A percentile compares a stretch with the other conserved stretches of the same genome.
Conservation (phyloP, 92 coral and sea anemone species). For the Phenganax marumi region DNA sequence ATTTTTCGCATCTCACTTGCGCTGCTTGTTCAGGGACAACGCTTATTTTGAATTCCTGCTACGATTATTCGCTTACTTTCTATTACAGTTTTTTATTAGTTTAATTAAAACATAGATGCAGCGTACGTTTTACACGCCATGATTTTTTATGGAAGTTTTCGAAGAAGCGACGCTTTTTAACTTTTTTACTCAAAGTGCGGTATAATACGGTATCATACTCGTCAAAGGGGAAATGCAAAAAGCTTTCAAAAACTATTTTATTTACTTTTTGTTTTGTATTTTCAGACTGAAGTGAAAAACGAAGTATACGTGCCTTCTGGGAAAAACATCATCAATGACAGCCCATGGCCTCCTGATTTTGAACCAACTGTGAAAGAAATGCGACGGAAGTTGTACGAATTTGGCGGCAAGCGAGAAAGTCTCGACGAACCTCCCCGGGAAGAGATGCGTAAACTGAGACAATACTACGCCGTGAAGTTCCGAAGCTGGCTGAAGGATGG, state of each 20-base stretch:
- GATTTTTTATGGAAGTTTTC: too few relatives aligned
- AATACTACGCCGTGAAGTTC: slow-evolving; percentile 43
- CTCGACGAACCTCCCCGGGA: slow-evolving; percentile 44
- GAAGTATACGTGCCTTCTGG: slow-evolving; percentile 45
- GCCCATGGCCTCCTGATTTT: slow-evolving; percentile 47
- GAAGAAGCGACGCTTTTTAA: too few relatives aligned
- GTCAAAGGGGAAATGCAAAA: too few relatives aligned
- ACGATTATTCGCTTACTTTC: too few relatives aligned
- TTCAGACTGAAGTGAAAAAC: slow-evolving; percentile 21
- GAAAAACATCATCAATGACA: slow-evolving; percentile 42
- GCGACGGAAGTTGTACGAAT: slow-evolving; percentile 41
- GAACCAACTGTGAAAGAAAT: slow-evolving; percentile 45
- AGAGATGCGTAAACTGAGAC: slow-evolving; percentile 39
- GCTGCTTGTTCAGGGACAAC: too few relatives aligned
- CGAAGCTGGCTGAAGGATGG: slow-evolving; percentile 47
- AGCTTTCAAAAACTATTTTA: neutral
- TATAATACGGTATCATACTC: neutral
- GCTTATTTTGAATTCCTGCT: too few relatives aligned
- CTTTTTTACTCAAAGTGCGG: neutral
- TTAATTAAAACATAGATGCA: too few relatives aligned
- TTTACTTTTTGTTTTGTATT: neutral
- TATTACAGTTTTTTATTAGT: too few relatives aligned
- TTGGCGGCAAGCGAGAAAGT: slow-evolving; percentile 40
- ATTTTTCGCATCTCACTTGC: too few relatives aligned
- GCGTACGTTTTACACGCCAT: too few relatives aligned